Percentiles rank a stretch among this genome's conserved stretches.
Conservation (phyloP, 2,113 vertebrate genomes). For the Picathartes gymnocephalus region DNA sequence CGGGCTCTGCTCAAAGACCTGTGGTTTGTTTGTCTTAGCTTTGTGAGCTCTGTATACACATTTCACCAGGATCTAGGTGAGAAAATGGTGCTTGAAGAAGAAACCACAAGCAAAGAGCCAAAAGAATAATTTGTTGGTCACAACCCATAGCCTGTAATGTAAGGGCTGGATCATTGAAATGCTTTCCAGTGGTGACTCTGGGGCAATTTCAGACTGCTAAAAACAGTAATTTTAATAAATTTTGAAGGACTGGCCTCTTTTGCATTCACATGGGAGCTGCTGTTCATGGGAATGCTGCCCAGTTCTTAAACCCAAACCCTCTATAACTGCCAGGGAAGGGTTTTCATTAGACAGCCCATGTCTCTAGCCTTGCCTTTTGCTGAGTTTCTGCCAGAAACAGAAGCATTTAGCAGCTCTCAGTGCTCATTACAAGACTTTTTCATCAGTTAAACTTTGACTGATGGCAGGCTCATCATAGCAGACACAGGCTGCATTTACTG, state of each 20-base stretch:
- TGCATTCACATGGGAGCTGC: neutral
- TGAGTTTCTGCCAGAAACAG: neutral
- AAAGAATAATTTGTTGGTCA: neutral
- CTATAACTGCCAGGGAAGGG: neutral
- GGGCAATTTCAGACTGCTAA: neutral
- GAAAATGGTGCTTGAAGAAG: neutral
- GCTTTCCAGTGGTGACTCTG: neutral
- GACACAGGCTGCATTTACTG: neutral
- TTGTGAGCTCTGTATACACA: neutral
- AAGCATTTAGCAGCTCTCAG: slow-evolving; percentile 3
- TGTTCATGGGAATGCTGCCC: neutral
- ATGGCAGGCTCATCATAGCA: neutral
- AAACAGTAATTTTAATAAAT: neutral
- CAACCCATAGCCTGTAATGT: neutral
- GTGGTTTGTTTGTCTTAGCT: neutral
- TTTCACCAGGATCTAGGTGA: neutral
- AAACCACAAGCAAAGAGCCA: neutral
- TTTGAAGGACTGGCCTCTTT: neutral
- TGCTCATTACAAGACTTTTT: neutral
- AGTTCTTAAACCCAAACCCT: neutral
- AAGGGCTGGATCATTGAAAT: neutral
- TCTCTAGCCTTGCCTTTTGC: neutral
- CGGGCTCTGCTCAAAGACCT: neutral
- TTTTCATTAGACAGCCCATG: neutral
- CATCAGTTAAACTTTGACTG: neutral